These are phyloP conservation scores for Chironomus tepperi DNA, from an alignment of 1,140 invertebrate species.

Conservation along the genomic window DNA sequence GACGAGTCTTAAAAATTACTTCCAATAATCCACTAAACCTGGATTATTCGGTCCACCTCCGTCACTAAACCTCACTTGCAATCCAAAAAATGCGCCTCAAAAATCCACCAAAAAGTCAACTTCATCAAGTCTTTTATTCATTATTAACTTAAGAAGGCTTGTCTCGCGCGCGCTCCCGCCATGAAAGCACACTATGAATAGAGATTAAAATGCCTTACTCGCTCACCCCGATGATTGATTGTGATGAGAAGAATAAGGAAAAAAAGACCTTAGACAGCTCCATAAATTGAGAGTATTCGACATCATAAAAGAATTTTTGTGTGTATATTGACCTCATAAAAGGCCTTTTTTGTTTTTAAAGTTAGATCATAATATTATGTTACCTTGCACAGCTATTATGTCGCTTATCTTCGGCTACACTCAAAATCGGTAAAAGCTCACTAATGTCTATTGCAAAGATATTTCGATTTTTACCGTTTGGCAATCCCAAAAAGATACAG, in stretches of 20 bases:
- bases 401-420: background rate
- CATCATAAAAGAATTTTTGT: background rate
- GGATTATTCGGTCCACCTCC: too few relatives aligned
- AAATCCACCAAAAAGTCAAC: too few relatives aligned
- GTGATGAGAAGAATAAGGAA: background rate
- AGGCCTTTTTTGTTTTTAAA: background rate
- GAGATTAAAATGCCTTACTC: background rate
- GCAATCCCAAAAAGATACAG: background rate
- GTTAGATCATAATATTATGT: too few relatives aligned
- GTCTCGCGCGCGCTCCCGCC: too few relatives aligned
- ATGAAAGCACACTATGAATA: background rate
- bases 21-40: too few relatives aligned
- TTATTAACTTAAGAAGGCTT: too few relatives aligned
- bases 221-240: background rate
- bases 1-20: too few relatives aligned
- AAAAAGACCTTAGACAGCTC: background rate
- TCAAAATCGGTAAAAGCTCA: background rate
- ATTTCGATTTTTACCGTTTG: background rate
- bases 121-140: too few relatives aligned
- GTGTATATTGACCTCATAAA: background rate
- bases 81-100: too few relatives aligned
- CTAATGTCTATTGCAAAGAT: background rate
- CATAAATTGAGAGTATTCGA: background rate
- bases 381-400: background rate
- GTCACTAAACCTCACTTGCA: too few relatives aligned